Evolutionary conservation across 2,888 invertebrate species (phyloP), one percentile per base, ranked within the genome.

Genomic region (Netelia melanura): DNA sequence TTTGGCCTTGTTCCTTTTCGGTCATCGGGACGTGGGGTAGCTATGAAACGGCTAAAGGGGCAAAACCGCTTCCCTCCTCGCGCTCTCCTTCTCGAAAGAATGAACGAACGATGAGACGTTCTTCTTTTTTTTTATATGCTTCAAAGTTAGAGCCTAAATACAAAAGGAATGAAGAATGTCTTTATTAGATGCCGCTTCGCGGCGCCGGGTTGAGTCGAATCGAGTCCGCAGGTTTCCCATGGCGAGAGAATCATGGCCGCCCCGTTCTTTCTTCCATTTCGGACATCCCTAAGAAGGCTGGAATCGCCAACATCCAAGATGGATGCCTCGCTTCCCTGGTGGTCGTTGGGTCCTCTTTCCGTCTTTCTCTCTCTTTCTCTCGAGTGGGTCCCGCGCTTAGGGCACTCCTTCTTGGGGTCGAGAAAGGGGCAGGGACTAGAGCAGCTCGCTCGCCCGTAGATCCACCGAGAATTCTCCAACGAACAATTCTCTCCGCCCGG

Each of bases 81-180:
- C 48, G 23, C 25, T 25, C 68, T 74, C 67, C 65, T 83, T 83
- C 75, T 38, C 38, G 6, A 43, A n/a, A 48, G 43, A 9, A 10
- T 10, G 21, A 25, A 38, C 71, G 30, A 52, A 44, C 71, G 68
- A 77, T 84, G 62, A 56, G 68, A 70, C 70, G 54, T 48, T 25
- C 43, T 78, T 64, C 52, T 78, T 74, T 56, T 67, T 76, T 68
- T 43, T 72, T 64, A 43, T 30, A 21, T 48, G 38, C 10, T 21
- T 67, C 38, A 14, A 58, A 67, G 65, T 74, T 65, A 81, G 76
- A 65, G 80, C 38, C 65, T 78, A 87, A 80, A 88, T 87, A 91
- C 90, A 91, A 91, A 91, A 89, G 90, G 87, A 90, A 92, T 92
- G 93, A 93, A 90, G 90, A 91, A 93, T 93, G 92, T 92, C 93